Conservation (phyloP, 2,888 invertebrate genomes). For the Rotaria macrura region DNA sequence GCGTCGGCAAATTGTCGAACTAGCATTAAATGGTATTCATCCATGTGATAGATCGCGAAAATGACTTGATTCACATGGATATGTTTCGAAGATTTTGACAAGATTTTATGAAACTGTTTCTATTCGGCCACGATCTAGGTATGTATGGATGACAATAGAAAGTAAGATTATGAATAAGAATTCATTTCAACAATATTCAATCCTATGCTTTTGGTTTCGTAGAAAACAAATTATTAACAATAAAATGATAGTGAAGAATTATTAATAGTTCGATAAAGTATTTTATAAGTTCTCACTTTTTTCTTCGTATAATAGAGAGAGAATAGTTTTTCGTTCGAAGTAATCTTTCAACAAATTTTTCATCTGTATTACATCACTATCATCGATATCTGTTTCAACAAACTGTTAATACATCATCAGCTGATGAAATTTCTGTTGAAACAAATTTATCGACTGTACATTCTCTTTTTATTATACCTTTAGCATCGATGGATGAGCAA, state of each 20-base stretch:
- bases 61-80: conserved; percentile 85
- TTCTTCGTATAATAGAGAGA: too few relatives aligned
- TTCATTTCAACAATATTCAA: background rate
- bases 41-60: conserved; percentile 93
- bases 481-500: background rate
- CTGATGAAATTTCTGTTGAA: background rate
- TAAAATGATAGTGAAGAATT: background rate
- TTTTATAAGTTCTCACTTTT: background rate
- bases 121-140: conserved; percentile 31
- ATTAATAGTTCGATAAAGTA: background rate
- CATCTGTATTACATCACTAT: background rate
- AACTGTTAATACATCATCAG: background rate
- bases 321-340: background rate
- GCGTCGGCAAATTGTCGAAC: conserved; percentile 78
- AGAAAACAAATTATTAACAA: background rate
- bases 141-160: background rate
- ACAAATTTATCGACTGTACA: background rate
- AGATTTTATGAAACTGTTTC: conserved; percentile 88
- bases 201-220: background rate
- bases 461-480: background rate
- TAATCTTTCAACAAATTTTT: background rate
- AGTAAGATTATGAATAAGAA: background rate
- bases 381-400: background rate
- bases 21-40: conserved; percentile 81
- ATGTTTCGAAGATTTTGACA: conserved; percentile 89